Evolutionary conservation across 2,797 vertebrate genomes (phyloP).

Genomic region (Poecilia gillii): DNA sequence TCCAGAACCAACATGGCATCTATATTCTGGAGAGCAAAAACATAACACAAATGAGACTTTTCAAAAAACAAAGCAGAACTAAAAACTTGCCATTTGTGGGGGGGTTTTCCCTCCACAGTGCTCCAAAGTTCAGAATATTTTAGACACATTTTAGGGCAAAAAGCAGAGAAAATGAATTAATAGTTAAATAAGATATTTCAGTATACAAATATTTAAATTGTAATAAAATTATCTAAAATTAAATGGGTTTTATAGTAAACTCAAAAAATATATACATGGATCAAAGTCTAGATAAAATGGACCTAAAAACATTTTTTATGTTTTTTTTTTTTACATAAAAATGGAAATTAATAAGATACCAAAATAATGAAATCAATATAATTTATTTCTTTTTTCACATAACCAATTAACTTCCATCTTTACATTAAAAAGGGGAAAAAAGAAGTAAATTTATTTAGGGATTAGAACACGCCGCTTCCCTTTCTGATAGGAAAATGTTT

Average conservation of each 20-base stretch:
- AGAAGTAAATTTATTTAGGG: background rate
- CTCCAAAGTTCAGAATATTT: background rate
- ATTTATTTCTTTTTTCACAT: background rate
- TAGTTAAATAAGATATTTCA: background rate
- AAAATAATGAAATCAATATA: background rate
- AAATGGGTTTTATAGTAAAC: background rate
- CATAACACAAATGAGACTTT: background rate
- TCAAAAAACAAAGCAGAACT: background rate
- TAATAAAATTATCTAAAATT: background rate
- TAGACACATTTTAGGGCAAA: background rate
- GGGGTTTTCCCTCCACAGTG: background rate
- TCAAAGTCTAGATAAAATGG: background rate
- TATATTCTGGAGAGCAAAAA: conserved; percentile 80
- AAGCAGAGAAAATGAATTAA: background rate
- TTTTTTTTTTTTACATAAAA: background rate
- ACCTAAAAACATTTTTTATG: too few species aligned
- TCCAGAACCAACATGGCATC: conserved; percentile 92
- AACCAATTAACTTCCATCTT: background rate
- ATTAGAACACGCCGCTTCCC: background rate
- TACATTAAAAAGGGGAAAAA: background rate
- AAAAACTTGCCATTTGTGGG: background rate
- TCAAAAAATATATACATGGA: background rate
- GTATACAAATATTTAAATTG: background rate
- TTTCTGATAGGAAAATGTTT: background rate
- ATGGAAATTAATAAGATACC: background rate